Percentiles rank a stretch among this genome's conserved stretches.
phyloP scores from a whole-genome alignment of 2,888 invertebrate genomes.

The Acrobasis repandana region DNA sequence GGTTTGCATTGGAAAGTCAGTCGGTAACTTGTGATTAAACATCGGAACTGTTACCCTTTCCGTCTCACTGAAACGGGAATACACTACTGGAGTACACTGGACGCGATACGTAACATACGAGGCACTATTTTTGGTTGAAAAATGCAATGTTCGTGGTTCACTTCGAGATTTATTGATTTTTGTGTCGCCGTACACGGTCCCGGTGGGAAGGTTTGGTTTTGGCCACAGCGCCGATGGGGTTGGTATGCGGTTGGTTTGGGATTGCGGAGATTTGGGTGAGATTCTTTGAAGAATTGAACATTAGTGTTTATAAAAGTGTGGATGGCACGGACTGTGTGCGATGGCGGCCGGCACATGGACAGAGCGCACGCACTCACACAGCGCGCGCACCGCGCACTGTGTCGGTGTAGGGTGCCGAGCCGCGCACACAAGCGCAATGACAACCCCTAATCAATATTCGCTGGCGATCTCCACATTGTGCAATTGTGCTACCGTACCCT shows the following conservation, averaged over 20 bases:
- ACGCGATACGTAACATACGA: slow-evolving; percentile 42
- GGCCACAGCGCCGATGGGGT: slow-evolving; percentile 36
- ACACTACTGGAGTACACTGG: slow-evolving; percentile 63
- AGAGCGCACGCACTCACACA: slow-evolving; percentile 33
- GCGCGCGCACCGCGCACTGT: slow-evolving; percentile 41
- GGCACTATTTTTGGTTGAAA: slow-evolving; percentile 43
- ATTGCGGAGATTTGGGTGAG: slow-evolving; percentile 29
- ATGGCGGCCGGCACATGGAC: slow-evolving; percentile 51
- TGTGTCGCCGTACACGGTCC: slow-evolving; percentile 47
- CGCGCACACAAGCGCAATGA: slow-evolving; percentile 55
- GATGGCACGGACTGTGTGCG: slow-evolving; percentile 46
- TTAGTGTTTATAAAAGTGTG: slow-evolving; percentile 46
- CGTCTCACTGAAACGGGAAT: slow-evolving; percentile 72
- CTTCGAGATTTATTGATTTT: slow-evolving; percentile 73
- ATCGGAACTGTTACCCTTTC: slow-evolving; percentile 64
- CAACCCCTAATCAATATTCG: slow-evolving; percentile 76
- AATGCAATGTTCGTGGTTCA: slow-evolving; percentile 58
- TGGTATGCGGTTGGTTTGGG: slow-evolving; percentile 40
- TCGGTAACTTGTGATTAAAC: slow-evolving; percentile 83
- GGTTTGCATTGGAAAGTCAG: slow-evolving; percentile 91
- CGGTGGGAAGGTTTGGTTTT: slow-evolving; percentile 37
- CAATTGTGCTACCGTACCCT: slow-evolving; percentile 56
- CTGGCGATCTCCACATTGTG: slow-evolving; percentile 58
- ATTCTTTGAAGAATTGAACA: slow-evolving; percentile 41
- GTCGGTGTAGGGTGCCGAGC: slow-evolving; percentile 45